phyloP scores from a whole-genome alignment of 2,888 invertebrate genomes.

The Acleris sparsana region DNA sequence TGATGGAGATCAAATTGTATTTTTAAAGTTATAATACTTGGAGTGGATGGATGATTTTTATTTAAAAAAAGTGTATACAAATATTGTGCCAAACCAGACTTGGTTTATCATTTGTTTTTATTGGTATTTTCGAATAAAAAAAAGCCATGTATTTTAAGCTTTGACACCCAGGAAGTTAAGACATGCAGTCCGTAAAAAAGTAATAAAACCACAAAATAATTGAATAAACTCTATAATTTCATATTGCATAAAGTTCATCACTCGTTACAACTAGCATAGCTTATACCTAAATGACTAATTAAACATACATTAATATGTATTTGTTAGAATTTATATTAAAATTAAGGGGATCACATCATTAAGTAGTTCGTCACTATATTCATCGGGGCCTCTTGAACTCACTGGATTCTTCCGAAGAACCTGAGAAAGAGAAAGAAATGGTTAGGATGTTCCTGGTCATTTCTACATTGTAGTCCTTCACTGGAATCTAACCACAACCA shows the following conservation, averaged over 20 bases:
- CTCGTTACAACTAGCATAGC: conserved; percentile 47
- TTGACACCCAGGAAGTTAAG: too few species aligned
- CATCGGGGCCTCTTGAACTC: conserved; percentile 76
- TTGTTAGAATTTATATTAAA: conserved; percentile 52
- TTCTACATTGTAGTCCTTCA: too few species aligned
- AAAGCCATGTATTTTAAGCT: too few species aligned
- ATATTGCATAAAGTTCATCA: conserved; percentile 37
- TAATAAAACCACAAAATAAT: conserved; percentile 50
- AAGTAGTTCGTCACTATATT: conserved; percentile 61
- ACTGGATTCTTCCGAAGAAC: conserved; percentile 78
- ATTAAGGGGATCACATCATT: conserved; percentile 74
- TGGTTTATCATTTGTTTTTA: too few species aligned
- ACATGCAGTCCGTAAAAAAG: conserved; percentile 44
- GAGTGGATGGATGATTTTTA: too few species aligned
- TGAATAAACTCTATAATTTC: conserved; percentile 46
- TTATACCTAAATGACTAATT: conserved; percentile 77
- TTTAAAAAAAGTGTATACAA: too few species aligned
- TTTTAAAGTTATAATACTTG: too few species aligned
- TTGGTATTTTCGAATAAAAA: too few species aligned
- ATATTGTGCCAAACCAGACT: too few species aligned
- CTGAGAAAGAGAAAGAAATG: conserved; percentile 43
- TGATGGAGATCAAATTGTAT: too few species aligned
- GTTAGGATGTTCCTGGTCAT: too few species aligned
- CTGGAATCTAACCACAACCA: too few species aligned
- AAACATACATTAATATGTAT: conserved; percentile 55